phyloP scores from a whole-genome alignment of 37 sponge, comb jelly and placozoan species.

The Tethya wilhelma region DNA sequence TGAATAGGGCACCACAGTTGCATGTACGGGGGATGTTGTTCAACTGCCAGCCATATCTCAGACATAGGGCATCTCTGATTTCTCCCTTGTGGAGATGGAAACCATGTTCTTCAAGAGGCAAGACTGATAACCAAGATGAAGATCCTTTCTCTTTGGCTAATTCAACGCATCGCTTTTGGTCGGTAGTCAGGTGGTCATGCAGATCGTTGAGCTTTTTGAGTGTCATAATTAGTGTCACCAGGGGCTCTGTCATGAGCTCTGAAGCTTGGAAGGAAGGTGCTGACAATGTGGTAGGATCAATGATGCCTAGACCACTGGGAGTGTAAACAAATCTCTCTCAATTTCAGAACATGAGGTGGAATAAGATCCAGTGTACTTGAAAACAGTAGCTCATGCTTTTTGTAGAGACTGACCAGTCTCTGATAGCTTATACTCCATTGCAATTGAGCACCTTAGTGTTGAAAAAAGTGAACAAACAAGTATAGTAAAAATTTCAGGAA shows the following conservation, averaged over 20 bases:
- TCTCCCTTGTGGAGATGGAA: constrained; percentile 29
- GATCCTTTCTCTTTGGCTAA: constrained; percentile 31
- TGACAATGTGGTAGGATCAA: no score
- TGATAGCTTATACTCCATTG: no score
- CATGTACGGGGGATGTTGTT: constrained; percentile 20
- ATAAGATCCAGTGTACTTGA: no score
- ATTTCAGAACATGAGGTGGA: not conserved
- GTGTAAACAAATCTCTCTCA: not conserved
- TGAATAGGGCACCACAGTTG: constrained; percentile 28
- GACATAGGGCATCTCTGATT: constrained; percentile 12
- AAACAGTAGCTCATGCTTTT: no score
- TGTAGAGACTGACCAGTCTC: no score
- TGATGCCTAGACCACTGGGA: not conserved
- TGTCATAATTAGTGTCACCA: no score
- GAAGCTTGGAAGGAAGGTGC: no score
- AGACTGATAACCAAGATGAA: constrained; percentile 26
- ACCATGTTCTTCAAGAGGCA: constrained; percentile 29
- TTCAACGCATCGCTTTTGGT: constrained; percentile 7
- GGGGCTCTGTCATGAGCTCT: no score
- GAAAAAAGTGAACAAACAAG: no score
- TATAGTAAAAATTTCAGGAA: no score
- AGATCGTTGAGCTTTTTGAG: no score
- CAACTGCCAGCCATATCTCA: constrained; percentile 26
- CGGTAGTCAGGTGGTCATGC: not conserved
- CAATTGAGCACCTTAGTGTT: no score